Conservation (phyloP, 1,140 invertebrate genomes). For the Drosophila kohkoa region DNA sequence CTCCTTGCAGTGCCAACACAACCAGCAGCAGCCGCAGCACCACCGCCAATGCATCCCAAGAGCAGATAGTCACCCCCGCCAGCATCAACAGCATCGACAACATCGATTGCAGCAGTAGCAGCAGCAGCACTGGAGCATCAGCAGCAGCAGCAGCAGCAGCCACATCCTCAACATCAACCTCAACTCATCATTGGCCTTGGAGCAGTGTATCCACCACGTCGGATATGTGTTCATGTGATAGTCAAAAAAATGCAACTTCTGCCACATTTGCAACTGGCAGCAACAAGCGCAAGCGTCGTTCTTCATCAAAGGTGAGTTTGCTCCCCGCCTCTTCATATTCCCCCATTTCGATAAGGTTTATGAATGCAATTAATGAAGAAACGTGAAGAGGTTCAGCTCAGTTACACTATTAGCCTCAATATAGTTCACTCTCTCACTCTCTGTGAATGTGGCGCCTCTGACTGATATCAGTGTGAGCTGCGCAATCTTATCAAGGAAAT, state of each 20-base stretch:
- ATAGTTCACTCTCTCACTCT: conserved; percentile 22
- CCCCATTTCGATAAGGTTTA: conserved; percentile 9
- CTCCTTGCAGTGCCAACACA: conserved; percentile 55
- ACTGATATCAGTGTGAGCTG: conserved; percentile 13
- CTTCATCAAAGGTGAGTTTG: conserved; percentile 56
- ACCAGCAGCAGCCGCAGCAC: conserved; percentile 51
- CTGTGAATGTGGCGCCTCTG: conserved; percentile 31
- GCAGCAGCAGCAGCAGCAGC: conserved; percentile 28
- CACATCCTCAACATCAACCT: conserved; percentile 4
- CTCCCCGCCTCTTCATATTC: not conserved
- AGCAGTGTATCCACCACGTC: conserved; percentile 11
- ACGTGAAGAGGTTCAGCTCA: not conserved
- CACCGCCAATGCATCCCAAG: conserved; percentile 33
- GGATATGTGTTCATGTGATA: conserved; percentile 60
- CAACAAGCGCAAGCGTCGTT: conserved; percentile 67
- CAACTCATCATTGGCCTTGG: conserved; percentile 14
- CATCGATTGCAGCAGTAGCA: conserved; percentile 29
- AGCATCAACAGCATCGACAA: conserved; percentile 33
- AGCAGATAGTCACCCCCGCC: conserved; percentile 46
- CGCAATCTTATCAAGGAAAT: conserved; percentile 67
- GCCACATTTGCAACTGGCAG: conserved; percentile 26
- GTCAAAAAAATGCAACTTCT: conserved; percentile 45
- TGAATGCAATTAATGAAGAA: not conserved
- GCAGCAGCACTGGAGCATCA: conserved; percentile 11
- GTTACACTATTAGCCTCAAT: conserved; percentile 1